Percentiles rank a stretch among this genome's conserved stretches.
Conservation (phyloP, 1,140 invertebrate genomes). For the Lethrus apterus region DNA sequence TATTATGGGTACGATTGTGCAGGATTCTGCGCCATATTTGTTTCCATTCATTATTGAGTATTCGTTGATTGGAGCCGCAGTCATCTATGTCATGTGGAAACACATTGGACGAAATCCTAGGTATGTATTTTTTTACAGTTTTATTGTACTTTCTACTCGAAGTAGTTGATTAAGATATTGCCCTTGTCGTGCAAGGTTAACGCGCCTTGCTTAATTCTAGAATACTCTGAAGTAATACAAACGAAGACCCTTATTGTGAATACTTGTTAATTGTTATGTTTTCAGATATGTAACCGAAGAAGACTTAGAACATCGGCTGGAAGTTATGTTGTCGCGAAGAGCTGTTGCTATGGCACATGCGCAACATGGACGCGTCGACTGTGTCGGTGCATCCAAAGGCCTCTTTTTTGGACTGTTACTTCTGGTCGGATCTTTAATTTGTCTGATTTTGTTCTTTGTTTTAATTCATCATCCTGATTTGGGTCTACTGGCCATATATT, state of each 20-base stretch:
- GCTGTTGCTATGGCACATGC: conserved; percentile 76
- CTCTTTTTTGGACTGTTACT: conserved; percentile 88
- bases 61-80: conserved; percentile 91
- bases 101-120: conserved; percentile 82
- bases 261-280: conserved; percentile 6
- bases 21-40: conserved; percentile 84
- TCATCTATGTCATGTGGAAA: conserved; percentile 97
- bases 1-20: conserved; percentile 88
- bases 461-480: conserved; percentile 75
- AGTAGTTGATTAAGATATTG: no score
- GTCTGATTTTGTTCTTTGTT: conserved; percentile 90
- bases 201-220: no score
- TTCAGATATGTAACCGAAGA: conserved; percentile 64
- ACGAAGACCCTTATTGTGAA: no score
- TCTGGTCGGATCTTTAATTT: conserved; percentile 84
- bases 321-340: conserved; percentile 73
- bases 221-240: no score
- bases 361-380: conserved; percentile 75
- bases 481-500: conserved; percentile 75
- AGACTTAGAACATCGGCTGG: conserved; percentile 75
- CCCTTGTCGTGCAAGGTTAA: no score
- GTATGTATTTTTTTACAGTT: conserved; percentile 41
- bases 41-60: conserved; percentile 97
- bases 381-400: conserved; percentile 86
- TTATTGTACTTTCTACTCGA: no score